Conservation (phyloP, 2,888 invertebrate genomes). For the Geophilus truncorum region DNA sequence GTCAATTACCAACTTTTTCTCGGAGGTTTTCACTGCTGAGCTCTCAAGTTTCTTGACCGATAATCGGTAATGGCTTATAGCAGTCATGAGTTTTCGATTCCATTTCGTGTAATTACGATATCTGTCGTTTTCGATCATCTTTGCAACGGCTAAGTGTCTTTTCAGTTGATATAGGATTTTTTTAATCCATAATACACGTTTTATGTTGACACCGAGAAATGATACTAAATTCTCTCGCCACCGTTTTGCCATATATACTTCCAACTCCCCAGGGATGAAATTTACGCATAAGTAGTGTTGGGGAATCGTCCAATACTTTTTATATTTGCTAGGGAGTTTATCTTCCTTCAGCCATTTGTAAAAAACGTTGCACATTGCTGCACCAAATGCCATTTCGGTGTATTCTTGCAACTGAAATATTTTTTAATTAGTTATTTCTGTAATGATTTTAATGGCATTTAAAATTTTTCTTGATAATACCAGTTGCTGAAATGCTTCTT, state of each 20-base stretch:
- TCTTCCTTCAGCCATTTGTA: neutral
- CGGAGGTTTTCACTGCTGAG: neutral
- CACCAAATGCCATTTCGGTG: neutral
- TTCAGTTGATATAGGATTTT: neutral
- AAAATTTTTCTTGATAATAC: neutral
- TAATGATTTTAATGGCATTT: neutral
- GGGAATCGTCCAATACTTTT: neutral
- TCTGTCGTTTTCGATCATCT: neutral
- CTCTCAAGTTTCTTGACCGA: neutral
- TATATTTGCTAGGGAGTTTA: neutral
- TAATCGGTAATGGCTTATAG: neutral
- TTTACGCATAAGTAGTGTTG: neutral
- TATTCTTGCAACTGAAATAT: neutral
- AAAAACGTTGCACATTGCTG: neutral
- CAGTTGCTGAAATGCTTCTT: neutral
- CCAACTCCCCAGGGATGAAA: neutral
- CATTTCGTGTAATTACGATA: neutral
- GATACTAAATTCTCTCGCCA: neutral
- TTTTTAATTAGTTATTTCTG: neutral
- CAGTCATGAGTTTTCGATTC: neutral
- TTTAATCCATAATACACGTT: neutral
- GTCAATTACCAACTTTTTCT: neutral
- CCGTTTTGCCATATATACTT: neutral
- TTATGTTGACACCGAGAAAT: neutral
- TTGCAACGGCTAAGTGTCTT: neutral